A percentile compares a stretch with the other conserved stretches of the same genome.
Conservation (phyloP, 2,113 vertebrate species). For the Mustela nigripes region DNA sequence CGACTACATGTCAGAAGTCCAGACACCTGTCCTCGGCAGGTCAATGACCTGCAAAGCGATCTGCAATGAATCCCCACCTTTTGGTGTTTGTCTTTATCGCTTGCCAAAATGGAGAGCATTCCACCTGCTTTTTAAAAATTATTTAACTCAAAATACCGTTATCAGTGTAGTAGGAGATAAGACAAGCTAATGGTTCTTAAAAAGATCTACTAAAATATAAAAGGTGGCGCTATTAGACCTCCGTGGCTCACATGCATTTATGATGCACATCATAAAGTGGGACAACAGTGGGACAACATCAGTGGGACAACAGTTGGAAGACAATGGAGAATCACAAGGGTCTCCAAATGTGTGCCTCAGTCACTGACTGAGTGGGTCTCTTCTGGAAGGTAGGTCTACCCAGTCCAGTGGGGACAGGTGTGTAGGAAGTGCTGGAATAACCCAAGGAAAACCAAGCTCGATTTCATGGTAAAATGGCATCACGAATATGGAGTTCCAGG, state of each 20-base stretch:
- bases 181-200: not conserved
- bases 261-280: accelerated
- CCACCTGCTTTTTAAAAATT: not conserved
- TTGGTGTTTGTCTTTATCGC: not conserved
- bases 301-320: not conserved
- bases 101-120: not conserved
- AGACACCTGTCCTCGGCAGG: not conserved
- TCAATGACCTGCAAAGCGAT: not conserved
- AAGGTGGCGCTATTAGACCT: accelerated
- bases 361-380: not conserved
- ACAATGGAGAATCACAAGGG: not conserved
- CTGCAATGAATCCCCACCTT: not conserved
- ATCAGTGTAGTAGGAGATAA: not conserved
- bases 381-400: not conserved
- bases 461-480: not conserved
- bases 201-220: not conserved
- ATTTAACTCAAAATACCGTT: not conserved
- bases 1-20: not conserved
- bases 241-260: not conserved
- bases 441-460: not conserved
- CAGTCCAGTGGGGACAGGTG: not conserved
- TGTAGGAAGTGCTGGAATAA: not conserved
- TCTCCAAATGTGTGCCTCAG: not conserved
- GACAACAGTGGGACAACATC: not conserved
- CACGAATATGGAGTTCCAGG: not conserved